A percentile compares a stretch with the other conserved stretches of the same genome.
phyloP scores from a whole-genome alignment of 2,797 vertebrate species.

The Ciconia nigra region DNA sequence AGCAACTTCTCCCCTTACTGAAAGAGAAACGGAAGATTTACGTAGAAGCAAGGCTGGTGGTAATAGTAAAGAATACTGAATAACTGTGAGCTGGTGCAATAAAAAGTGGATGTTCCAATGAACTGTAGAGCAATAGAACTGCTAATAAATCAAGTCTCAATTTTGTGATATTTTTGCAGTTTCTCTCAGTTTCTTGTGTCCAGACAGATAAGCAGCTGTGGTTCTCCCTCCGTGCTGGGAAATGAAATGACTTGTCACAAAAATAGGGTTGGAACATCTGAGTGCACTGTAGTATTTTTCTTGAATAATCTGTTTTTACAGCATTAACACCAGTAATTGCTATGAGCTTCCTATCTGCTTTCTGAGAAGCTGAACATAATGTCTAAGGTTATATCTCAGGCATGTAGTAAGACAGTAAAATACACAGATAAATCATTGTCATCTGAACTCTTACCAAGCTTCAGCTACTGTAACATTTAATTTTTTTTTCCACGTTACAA shows the following conservation, averaged over 20 bases:
- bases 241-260: not conserved
- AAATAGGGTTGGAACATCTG: not conserved
- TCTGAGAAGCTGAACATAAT: not conserved
- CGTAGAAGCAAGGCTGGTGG: not conserved
- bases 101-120: not conserved
- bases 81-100: not conserved
- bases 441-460: not conserved
- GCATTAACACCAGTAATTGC: not conserved
- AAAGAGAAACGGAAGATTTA: not conserved
- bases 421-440: not conserved
- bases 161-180: not conserved
- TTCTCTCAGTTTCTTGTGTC: not conserved
- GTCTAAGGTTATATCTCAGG: not conserved
- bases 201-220: not conserved
- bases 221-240: not conserved
- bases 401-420: not conserved
- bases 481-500: not conserved
- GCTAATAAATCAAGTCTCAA: not conserved
- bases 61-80: not conserved
- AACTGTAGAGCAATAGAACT: not conserved
- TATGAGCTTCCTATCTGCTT: not conserved
- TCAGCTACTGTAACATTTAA: not conserved
- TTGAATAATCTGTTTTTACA: not conserved
- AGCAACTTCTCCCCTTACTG: not conserved
- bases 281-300: not conserved